Base-by-base conservation (phyloP, 2,797 vertebrate species). In the Simalia tracyae region DNA sequence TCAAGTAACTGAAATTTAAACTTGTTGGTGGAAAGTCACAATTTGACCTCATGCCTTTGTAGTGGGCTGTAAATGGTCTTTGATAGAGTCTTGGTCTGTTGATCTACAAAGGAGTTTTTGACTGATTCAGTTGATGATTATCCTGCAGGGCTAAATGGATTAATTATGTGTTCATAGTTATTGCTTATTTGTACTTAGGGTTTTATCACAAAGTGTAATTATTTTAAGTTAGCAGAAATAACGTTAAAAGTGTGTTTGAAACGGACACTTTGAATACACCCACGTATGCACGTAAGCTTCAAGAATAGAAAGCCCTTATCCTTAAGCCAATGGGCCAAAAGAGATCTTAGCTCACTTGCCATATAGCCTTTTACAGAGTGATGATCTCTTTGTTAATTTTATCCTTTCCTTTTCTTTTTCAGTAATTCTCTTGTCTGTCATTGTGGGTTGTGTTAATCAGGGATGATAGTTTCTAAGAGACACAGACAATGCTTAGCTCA, bases 1-100 rank as follows among this genome's bases (percentile, higher is more conserved):
- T 76, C 64, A 92, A 92, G 28, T 90, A 72, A 87, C 86, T 56
- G 56, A n/a, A 66, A 90, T 90, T 90, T 92, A 90, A 92, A 61
- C n/a, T 87, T 90, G 88, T 76, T 72, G 5, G 89, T 86, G 36
- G 57, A 76, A 90, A 89, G 84, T n/a, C 19, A 81, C n/a, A 81
- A 86, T 89, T 86, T 92, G 91, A 92, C 42, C 59, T 76, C 66
- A 64, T 87, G 89, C 56, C 59, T 61, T 56, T 56, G 56, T 56
- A 63, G 68, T 63, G 84, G 57, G 66, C 56, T 56, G 86, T 90
- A 54, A 89, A 31, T 42, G 26, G 85, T 76, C 57, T 87, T 81
- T 87, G 84, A 90, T 76, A 61, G 54, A 31, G 63, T 46, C 7
- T 1, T 85, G 84, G 36, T 61, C 28, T 76, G 14, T 81, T 87